Conservation (phyloP, 2,113 vertebrate species). For the Lasiurus cinereus region DNA sequence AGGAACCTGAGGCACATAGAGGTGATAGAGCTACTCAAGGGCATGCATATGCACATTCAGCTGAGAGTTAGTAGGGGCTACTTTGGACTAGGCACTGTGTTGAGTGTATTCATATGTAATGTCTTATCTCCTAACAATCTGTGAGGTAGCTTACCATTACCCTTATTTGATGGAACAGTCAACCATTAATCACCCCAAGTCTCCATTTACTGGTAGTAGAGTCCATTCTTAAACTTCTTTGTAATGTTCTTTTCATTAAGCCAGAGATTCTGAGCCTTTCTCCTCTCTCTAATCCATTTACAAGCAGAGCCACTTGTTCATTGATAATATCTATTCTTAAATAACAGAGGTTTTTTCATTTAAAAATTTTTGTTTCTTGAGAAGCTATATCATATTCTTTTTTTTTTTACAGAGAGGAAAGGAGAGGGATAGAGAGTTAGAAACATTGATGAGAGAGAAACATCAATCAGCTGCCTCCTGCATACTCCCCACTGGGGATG, state of each 20-base stretch:
- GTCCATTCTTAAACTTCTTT: neutral
- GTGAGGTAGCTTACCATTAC: neutral
- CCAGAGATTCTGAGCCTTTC: neutral
- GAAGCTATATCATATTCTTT: neutral
- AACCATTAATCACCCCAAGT: neutral
- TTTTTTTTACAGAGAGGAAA: no score
- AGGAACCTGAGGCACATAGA: neutral
- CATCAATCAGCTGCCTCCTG: no score
- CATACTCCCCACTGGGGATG: no score
- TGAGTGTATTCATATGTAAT: neutral
- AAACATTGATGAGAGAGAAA: no score
- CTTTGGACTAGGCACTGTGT: neutral
- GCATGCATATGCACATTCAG: neutral
- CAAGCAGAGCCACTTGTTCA: neutral
- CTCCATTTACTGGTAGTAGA: neutral
- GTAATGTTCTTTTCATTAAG: conserved; percentile 10
- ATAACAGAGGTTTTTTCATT: neutral
- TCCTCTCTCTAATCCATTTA: neutral
- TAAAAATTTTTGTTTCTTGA: neutral
- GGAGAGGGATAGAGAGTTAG: no score
- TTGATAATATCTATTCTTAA: neutral
- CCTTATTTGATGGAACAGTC: neutral
- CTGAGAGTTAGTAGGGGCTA: neutral
- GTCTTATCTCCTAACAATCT: neutral
- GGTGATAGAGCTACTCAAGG: neutral